phyloP scores from a whole-genome alignment of 2,113 vertebrate species.

The Ptilorrhoa leucosticta region DNA sequence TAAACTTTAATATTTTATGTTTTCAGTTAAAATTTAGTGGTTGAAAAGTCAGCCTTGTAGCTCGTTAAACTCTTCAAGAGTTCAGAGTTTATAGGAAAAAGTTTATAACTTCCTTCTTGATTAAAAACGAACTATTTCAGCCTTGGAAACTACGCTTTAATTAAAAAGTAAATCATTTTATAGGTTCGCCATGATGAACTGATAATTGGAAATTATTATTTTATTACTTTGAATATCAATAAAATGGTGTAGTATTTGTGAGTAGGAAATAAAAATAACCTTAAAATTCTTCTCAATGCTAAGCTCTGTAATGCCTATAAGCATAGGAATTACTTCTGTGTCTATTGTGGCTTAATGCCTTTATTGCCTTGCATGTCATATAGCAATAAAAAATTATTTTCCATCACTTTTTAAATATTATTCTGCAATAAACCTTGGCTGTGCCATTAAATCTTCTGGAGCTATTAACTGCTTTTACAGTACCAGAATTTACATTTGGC shows the following conservation, averaged over 20 bases:
- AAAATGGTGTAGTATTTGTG: background rate
- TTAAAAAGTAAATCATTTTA: conserved; percentile 48
- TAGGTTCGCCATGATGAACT: conserved; percentile 31
- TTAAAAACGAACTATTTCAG: conserved; percentile 50
- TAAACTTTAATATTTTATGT: background rate
- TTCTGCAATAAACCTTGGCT: conserved; percentile 24
- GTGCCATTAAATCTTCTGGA: background rate
- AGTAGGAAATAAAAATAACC: background rate
- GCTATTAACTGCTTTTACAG: background rate
- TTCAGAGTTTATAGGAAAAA: conserved; percentile 34
- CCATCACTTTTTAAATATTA: background rate
- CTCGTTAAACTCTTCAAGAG: conserved; percentile 36
- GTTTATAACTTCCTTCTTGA: conserved; percentile 12
- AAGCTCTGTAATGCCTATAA: background rate
- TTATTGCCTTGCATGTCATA: background rate
- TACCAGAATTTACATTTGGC: background rate
- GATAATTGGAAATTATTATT: conserved; percentile 53
- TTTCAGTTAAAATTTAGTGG: conserved; percentile 32
- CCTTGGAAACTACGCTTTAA: conserved; percentile 44
- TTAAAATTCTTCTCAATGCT: background rate
- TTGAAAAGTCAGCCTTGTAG: conserved; percentile 21
- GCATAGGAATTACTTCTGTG: background rate
- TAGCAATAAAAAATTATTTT: background rate
- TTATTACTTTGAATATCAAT: conserved; percentile 40
- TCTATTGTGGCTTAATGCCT: background rate